Base-by-base conservation (phyloP, 1,140 invertebrate genomes). In the Trichogramma pretiosum region DNA sequence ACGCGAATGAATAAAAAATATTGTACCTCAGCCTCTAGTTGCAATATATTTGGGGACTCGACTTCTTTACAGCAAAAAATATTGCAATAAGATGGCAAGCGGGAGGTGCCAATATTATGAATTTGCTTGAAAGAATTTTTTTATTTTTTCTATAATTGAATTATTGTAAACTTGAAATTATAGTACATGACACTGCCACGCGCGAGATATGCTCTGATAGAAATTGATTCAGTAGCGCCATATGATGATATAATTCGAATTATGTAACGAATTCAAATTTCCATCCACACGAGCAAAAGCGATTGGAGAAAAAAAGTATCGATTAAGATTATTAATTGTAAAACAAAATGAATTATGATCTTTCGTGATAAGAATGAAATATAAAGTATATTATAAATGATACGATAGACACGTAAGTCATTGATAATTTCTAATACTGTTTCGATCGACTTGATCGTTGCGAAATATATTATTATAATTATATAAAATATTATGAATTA, bases 401-500 rank as follows among this genome's bases (percentile, higher is more conserved):
- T n/a, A n/a, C n/a, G n/a, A 42, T 51, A 46, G 30, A 3, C 32
- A 38, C 22, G 23, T 46, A 51, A 51, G 43, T 40, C 43, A 51
- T 51, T 38, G 43, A 39, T 51, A 36, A 51, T 51, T 33, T 36
- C 38, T 51, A n/a, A n/a, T n/a, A 50, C 24, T 51, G 37, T 51
- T 32, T 51, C 37, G 36, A 46, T 46, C 39, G 35, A 52, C 46
- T 7, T 22, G 32, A 46, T 51, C 43, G 43, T 56, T 53, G 52
- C 50, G 42, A 28, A 36, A 32, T 7, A 51, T 47, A 56, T 46
- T 41, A 58, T 52, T 50, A 48, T 50, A 51, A 55, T 48, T 50
- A 41, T 46, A 49, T 38, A 56, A 57, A 52, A 50, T 49, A 57
- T 18, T 61, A 58, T 58, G 53, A 37, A 35, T 50, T 61, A 65